Conservation (phyloP, 2,888 invertebrate species). For the Agapostemon virescens region DNA sequence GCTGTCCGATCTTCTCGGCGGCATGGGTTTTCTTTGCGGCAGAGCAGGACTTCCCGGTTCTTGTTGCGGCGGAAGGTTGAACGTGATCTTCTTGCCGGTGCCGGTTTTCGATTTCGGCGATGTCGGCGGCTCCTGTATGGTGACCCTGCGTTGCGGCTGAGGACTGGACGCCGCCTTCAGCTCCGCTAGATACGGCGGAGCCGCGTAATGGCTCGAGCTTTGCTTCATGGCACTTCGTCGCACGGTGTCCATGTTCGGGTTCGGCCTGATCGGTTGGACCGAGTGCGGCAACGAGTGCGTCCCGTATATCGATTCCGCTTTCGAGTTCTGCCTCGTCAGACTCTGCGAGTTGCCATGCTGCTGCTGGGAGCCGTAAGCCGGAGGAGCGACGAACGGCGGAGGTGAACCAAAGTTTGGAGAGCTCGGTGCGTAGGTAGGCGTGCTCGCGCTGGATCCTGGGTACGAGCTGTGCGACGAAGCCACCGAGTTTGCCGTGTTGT, state of each 20-base stretch:
- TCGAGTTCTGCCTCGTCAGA: slow-evolving; percentile 73
- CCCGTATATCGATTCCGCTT: slow-evolving; percentile 72
- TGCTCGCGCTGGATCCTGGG: slow-evolving; percentile 74
- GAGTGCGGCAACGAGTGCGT: slow-evolving; percentile 55
- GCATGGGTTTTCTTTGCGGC: slow-evolving; percentile 85
- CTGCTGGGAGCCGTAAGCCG: slow-evolving; percentile 74
- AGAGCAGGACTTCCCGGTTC: slow-evolving; percentile 83
- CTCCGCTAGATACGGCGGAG: slow-evolving; percentile 83
- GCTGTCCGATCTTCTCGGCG: slow-evolving; percentile 90
- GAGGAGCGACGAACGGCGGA: slow-evolving; percentile 71
- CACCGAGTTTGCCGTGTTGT: slow-evolving; percentile 68
- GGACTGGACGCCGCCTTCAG: slow-evolving; percentile 83
- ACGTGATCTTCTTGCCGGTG: slow-evolving; percentile 85
- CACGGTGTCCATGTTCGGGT: slow-evolving; percentile 77
- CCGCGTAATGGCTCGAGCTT: slow-evolving; percentile 74
- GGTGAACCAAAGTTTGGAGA: slow-evolving; percentile 72
- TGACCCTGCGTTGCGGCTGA: slow-evolving; percentile 83
- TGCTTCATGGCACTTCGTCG: slow-evolving; percentile 78
- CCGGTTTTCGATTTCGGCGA: slow-evolving; percentile 82
- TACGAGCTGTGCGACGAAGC: slow-evolving; percentile 76
- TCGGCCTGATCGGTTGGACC: slow-evolving; percentile 71
- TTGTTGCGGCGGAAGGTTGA: slow-evolving; percentile 82
- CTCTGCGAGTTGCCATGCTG: slow-evolving; percentile 65
- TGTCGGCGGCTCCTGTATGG: slow-evolving; percentile 84
- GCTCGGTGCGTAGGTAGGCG: slow-evolving; percentile 74